These are phyloP conservation scores for Aphaenogaster ashmeadi DNA, from an alignment of 1,140 invertebrate species.

Conservation along the genomic window DNA sequence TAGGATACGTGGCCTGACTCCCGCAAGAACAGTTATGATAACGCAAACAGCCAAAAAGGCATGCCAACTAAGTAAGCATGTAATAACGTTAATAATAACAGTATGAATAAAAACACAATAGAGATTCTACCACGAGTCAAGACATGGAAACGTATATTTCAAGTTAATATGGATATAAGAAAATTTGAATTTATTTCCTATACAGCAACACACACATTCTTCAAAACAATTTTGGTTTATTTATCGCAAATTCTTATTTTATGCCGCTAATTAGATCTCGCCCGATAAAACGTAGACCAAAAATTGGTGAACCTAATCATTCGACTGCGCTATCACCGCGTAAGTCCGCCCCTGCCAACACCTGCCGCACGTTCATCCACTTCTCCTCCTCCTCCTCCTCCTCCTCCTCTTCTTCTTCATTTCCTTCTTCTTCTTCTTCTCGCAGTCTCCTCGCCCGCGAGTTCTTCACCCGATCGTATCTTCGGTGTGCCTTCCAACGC, in stretches of 20 bases:
- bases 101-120: not conserved
- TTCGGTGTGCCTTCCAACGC: conserved; percentile 79
- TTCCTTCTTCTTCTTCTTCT: conserved; percentile 32
- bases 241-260: not conserved
- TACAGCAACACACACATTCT: not conserved
- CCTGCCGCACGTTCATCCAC: conserved; percentile 81
- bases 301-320: conserved; percentile 58
- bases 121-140: not conserved
- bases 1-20: not conserved
- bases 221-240: not conserved
- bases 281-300: not conserved
- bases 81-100: not conserved
- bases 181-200: not conserved
- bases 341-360: conserved; percentile 72
- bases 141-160: not conserved
- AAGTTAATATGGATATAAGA: not conserved
- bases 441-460: conserved; percentile 64
- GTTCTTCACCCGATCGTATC: conserved; percentile 84
- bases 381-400: conserved; percentile 43
- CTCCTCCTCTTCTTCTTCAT: conserved; percentile 17
- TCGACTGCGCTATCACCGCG: not conserved
- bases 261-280: not conserved
- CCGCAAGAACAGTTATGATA: conserved; percentile 6
- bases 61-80: not conserved
- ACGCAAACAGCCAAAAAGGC: not conserved